Evolutionary conservation across 35 echinoderm and acorn worm genomes (phyloP), one percentile per base, ranked within the genome.

Genomic region (Stichopus chloronotus): DNA sequence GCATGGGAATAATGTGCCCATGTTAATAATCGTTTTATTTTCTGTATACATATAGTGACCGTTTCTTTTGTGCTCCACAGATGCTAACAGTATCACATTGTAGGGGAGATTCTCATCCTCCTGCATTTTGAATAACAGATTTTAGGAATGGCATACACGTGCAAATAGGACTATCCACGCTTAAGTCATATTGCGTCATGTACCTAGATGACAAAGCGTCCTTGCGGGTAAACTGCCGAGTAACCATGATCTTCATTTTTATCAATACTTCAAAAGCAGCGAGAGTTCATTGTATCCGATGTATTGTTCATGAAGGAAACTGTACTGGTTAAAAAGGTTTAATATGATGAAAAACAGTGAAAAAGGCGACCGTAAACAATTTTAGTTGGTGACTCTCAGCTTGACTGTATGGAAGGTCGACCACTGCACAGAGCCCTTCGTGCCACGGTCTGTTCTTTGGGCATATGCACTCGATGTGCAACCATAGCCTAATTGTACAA

Each of bases 161-260:
- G 65, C 65, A 71, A 71, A 71, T 71, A n/a, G 65, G 65, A 71
- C 65, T 71, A 71, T 11, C 65, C 65, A 71, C 11, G n/a, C 65
- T 71, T 71, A 1, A 13, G n/a, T 71, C 65, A 71, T 4, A 71
- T 71, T 71, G 17, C 63, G 63, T 9, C 8, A 68, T 68, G 11
- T 71, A 43, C 30, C 30, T 71, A 71, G 65, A 71, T 71, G n/a
- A 71, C n/a, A 71, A n/a, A 13, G 11, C 4, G n/a, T n/a, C n/a
- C 65, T 13, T 13, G 11, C 1, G 30, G 30, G 30, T 43, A 43
- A 43, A 43, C 30, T 43, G 30, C 30, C 30, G 30, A 68, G 63
- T 68, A 68, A 13, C 11, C 65, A 71, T 71, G 11, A 71, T 4
- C 11, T 71, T 13, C 65, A 11, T 71, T 71, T 13, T n/a, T 0